phyloP scores from a whole-genome alignment of 2,888 invertebrate species.

The Venustoraphidia nigricollis region DNA sequence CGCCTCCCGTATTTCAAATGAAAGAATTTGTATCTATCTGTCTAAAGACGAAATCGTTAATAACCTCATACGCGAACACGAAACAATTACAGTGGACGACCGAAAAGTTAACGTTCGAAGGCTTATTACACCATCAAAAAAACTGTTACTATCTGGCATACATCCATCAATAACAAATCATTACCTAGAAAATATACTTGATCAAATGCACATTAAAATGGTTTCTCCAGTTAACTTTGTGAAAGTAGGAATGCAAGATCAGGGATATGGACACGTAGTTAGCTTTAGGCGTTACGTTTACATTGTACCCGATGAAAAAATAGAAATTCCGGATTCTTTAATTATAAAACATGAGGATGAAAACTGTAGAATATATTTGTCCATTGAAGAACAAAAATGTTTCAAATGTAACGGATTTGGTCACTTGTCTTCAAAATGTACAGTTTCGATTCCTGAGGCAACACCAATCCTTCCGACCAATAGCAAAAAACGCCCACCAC shows the following conservation, averaged over 20 bases:
- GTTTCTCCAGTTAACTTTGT: too few relatives aligned
- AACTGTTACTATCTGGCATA: constrained; percentile 1
- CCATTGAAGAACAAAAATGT: too few relatives aligned
- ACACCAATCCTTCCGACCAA: background rate
- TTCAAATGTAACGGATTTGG: too few relatives aligned
- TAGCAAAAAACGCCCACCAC: too few relatives aligned
- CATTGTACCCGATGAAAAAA: too few relatives aligned
- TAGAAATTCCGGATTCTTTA: constrained; percentile 8
- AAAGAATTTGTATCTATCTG: constrained; percentile 9
- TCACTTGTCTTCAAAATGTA: too few relatives aligned
- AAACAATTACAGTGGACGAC: constrained; percentile 3
- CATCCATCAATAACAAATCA: constrained; percentile 3
- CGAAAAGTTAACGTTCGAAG: background rate
- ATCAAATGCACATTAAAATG: background rate
- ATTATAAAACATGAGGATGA: too few relatives aligned
- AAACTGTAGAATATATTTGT: too few relatives aligned
- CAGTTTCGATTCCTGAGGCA: too few relatives aligned
- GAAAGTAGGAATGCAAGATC: constrained; percentile 3
- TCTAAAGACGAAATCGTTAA: constrained; percentile 5
- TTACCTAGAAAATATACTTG: background rate
- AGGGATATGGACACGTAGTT: constrained; percentile 7
- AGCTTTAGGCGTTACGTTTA: constrained; percentile 10
- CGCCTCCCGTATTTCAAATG: constrained; percentile 8
- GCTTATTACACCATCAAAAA: background rate
- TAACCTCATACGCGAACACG: constrained; percentile 2